Base-by-base conservation (phyloP, 2,888 invertebrate species). In the Ditylenchus weischeri region DNA sequence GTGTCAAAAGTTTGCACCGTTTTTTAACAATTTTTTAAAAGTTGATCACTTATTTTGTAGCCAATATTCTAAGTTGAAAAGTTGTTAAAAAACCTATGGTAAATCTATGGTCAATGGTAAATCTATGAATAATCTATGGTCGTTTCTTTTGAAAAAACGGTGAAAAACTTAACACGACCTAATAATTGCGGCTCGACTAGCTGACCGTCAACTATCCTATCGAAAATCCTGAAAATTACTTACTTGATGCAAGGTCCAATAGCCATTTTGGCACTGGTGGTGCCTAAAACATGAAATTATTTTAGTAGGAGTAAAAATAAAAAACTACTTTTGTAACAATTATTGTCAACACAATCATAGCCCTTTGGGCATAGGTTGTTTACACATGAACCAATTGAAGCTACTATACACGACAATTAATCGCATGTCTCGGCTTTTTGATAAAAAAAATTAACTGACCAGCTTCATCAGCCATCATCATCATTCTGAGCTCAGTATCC, bases 301-400 rank as follows among this genome's bases (percentile, higher is more conserved):
- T 54, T 54, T 54, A 54, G 13, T 54, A n/a, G n/a, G 54, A 54
- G 29, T 43, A 15, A 2, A 15, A 15, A 8, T 8, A 6, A 43
- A 43, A 43, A 63, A 76, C 72, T 23, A 76, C 77, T 57, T 75
- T 75, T 54, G 67, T 23, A 47, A 66, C 70, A 72, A 43, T 49
- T 62, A 21, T 74, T 64, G 48, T 72, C 66, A n/a, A 71, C 64
- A 49, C 79, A 79, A n/a, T 69, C 70, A 64, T 79, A 79, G 0
- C 74, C 72, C 10, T 73, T 69, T 0, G 79, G 79, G 49, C 79
- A 79, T 11, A 75, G 73, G 47, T 66, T 72, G 64, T 79, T 79
- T 13, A 79, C 77, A 64, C 79, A 79, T 23, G 72, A 71, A 7
- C 79, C 79, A 48, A 79, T 75, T 15, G 59, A 38, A 11, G 23